phyloP scores from a whole-genome alignment of 1,140 invertebrate genomes.

The Portunus trituberculatus region DNA sequence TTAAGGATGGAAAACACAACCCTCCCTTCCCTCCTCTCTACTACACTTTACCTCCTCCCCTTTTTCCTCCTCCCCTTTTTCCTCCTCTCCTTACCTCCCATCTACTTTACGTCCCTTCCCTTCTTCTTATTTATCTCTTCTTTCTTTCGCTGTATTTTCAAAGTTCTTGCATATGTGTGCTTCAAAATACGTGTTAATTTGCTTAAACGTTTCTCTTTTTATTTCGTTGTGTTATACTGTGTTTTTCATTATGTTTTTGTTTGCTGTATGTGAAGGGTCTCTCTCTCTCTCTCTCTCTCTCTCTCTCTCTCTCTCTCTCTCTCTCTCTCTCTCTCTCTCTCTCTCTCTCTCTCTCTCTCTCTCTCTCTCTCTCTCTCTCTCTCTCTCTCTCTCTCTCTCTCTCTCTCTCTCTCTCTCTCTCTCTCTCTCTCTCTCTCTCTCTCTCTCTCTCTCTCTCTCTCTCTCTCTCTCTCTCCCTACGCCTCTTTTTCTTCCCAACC shows the following conservation, averaged over 20 bases:
- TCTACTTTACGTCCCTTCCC: too few species aligned
- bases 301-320: too few species aligned
- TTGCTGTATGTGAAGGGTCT: too few species aligned
- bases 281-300: too few species aligned
- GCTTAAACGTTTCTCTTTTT: too few species aligned
- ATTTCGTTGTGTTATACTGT: too few species aligned
- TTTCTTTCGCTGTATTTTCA: too few species aligned
- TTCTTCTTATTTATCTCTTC: too few species aligned
- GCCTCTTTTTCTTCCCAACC: neutral
- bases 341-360: neutral
- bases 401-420: neutral
- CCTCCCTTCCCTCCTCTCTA: neutral
- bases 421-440: neutral
- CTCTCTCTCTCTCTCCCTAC: neutral
- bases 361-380: neutral
- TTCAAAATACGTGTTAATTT: too few species aligned
- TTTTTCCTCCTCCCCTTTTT: neutral
- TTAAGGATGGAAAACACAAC: neutral
- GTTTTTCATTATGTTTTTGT: too few species aligned
- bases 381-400: neutral
- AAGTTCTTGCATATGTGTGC: too few species aligned
- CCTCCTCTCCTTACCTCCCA: neutral
- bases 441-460: conserved; percentile 21
- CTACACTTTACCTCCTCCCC: neutral
- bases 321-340: neutral